Base-by-base conservation (phyloP, 2,113 vertebrate species). In the Burhinus bistriatus region DNA sequence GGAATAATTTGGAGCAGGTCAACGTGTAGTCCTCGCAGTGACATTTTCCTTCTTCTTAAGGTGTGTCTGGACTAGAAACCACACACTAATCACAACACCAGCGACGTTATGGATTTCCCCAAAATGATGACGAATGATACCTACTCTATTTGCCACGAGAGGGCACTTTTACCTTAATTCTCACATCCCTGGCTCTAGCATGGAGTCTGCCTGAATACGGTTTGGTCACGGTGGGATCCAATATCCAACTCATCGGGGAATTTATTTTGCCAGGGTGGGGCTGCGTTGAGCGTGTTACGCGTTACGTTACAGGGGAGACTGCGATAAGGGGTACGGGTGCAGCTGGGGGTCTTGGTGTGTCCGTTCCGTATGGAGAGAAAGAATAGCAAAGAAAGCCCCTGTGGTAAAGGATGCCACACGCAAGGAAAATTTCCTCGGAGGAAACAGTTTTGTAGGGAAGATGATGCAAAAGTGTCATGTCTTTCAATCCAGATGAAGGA, bases 141-240 rank as follows among this genome's bases (percentile, higher is more conserved):
- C 76, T 42, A 55, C 47, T 32, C n/a, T 19, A 13, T 36, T 71
- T 88, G n/a, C 87, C 91, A 83, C 69, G 34, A 92, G 87, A 89
- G 86, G 93, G 87, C 62, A 79, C 80, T 86, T 96, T 40, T 16
- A 92, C 87, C 52, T 66, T 86, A 87, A 69, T 68, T 84, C 87
- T 94, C 58, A 51, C 25, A 27, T 32, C 51, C 26, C 58, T 65
- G 73, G 11, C 58, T 93, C 58, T 18, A 64, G 44, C 23, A 20
- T 54, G 77, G 55, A 44, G 16, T 55, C 36, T 52, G 55, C 49
- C 8, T 1, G 1, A 55, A 40, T 29, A 29, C 2, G 1, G 8
- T 11, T 72, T 62, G 47, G 27, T 83, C 49, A 18, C 3, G 0
- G 44, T 59, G 55, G 55, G 34, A 38, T 72, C 42, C 71, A 83